These are phyloP conservation scores for Psix sp. DNA, from an alignment of 1,140 invertebrate species.

Conservation along the genomic window DNA sequence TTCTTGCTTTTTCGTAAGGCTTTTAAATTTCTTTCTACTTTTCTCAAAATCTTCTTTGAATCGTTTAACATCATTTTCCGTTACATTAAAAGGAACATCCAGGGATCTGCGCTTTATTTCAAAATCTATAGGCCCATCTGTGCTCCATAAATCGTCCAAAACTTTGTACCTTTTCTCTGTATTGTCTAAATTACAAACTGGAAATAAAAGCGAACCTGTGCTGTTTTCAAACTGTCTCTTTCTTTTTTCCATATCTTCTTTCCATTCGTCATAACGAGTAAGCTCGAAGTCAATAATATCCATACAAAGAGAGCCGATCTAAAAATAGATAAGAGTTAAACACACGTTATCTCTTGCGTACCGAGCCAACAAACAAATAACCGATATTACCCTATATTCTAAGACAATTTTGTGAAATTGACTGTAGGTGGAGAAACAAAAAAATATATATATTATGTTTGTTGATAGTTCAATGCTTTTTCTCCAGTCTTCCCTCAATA, in stretches of 20 bases:
- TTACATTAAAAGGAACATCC: conserved; percentile 60
- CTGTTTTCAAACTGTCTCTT: conserved; percentile 73
- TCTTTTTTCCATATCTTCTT: conserved; percentile 87
- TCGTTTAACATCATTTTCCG: conserved; percentile 77
- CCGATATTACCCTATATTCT: conserved; percentile 91
- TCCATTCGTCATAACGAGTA: conserved; percentile 94
- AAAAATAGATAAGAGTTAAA: conserved; percentile 57
- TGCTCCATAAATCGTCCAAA: conserved; percentile 72
- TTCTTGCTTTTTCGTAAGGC: conserved; percentile 93
- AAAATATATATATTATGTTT: conserved; percentile 98
- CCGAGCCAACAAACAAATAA: conserved; percentile 24
- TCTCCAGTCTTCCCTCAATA: conserved; percentile 97
- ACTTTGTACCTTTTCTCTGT: conserved; percentile 71
- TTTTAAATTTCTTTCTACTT: conserved; percentile 85
- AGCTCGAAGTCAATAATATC: conserved; percentile 97
- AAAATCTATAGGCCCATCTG: conserved; percentile 70
- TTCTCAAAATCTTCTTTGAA: conserved; percentile 90
- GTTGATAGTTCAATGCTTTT: conserved; percentile 96
- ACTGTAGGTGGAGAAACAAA: conserved; percentile 97
- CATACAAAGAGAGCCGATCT: conserved; percentile 97
- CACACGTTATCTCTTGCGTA: neutral
- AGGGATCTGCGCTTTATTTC: conserved; percentile 68
- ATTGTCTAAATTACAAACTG: conserved; percentile 62
- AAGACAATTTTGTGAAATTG: conserved; percentile 95
- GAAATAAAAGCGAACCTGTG: conserved; percentile 71